Base-by-base conservation (phyloP, 1,140 invertebrate genomes). In the Nebria ingens region DNA sequence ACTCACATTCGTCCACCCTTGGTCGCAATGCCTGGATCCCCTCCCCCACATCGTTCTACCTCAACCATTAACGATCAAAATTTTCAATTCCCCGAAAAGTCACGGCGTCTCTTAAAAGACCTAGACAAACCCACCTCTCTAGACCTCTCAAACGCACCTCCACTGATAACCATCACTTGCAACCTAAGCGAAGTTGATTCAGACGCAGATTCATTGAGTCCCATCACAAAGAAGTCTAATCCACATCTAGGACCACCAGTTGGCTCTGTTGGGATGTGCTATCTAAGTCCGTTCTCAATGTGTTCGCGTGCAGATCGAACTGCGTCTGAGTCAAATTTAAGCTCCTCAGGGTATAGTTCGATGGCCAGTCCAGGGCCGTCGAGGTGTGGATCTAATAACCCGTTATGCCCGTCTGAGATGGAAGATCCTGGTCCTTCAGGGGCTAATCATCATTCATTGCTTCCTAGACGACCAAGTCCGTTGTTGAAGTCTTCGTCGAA, bases 341-440 rank as follows among this genome's bases (percentile, higher is more conserved):
- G 84, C 56, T 87, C 85, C 9, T 87, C 85, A 1, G 87, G 87
- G n/a, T 89, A 89, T 63, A 86, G 83, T 57, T 87, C 85, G 2
- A 87, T 88, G 81, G 85, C 85, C 1, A 86, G 83, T 70, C 85
- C 85, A 0, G 85, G 84, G 1, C 83, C 85, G 1, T 87, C 84
- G 0, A 71, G 86, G 49, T 87, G 85, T 66, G 84, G 84, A 9
- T 87, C 85, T 0, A 87, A 81, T 60, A 88, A 86, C 68, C 85
- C 86, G 1, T 64, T 89, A 1, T 86, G 82, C 65, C 78, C 81
- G 2, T 79, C 78, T 4, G 83, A 85, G 71, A 78, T 79, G 73
- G 83, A 85, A 65, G 83, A 85, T 63, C 77, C 77, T 19, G 76
- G 78, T 3, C 72, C 74, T 34, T 71, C 72, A 20, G 75, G 74